These are phyloP conservation scores for Geodia barretti DNA, from an alignment of 37 sponge, comb jelly and placozoan genomes.

Conservation along the genomic window DNA sequence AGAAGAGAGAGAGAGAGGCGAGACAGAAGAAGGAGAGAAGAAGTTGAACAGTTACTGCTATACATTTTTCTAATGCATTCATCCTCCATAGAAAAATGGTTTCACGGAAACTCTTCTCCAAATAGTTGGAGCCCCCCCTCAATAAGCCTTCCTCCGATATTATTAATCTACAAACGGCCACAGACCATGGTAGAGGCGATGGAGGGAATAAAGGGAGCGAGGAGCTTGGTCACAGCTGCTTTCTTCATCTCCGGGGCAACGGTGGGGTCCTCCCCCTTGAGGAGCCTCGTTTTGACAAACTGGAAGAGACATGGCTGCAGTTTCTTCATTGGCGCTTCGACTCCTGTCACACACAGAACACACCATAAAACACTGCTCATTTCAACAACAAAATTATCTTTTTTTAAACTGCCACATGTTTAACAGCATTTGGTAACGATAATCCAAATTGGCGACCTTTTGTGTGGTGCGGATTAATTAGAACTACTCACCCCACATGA, in stretches of 20 bases:
- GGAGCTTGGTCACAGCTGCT: constrained; percentile 20
- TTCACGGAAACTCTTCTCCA: too few species aligned
- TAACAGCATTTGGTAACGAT: too few species aligned
- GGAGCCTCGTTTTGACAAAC: constrained; percentile 34
- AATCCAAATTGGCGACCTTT: too few species aligned
- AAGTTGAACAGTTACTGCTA: not conserved
- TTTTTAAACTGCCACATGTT: too few species aligned
- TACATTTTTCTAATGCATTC: too few species aligned
- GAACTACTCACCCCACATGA: constrained; percentile 29
- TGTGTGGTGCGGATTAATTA: too few species aligned
- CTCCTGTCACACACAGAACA: constrained; percentile 2
- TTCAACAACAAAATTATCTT: too few species aligned
- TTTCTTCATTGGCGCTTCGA: constrained; percentile 5
- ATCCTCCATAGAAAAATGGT: too few species aligned
- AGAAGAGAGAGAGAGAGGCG: not conserved
- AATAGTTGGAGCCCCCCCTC: too few species aligned
- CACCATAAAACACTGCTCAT: too few species aligned
- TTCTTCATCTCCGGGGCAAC: constrained; percentile 11
- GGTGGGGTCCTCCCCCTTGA: constrained; percentile 45
- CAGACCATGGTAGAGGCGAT: not conserved
- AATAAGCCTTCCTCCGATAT: too few species aligned
- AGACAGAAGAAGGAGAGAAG: not conserved
- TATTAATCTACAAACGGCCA: not conserved
- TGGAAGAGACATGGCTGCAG: constrained; percentile 31
- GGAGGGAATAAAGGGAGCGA: not conserved